Base-by-base conservation (phyloP, 2,113 vertebrate species). In the Xyliphius kryptos region DNA sequence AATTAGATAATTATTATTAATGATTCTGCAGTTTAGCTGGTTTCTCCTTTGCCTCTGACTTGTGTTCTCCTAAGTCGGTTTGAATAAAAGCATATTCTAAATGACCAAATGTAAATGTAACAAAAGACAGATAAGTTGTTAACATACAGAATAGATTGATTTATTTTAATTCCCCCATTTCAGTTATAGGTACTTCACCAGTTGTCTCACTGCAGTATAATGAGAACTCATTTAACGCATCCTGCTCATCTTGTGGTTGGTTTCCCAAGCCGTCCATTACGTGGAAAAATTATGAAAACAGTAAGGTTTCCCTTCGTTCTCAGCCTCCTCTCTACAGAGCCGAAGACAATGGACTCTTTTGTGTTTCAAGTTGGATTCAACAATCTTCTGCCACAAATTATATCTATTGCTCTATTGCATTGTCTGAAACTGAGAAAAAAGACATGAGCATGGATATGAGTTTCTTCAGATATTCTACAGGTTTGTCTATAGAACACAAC, bases 181-280 rank as follows among this genome's bases (percentile, higher is more conserved):
- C 63, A 86, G 85, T 41, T 63, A 49, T 8, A 2, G 85, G 85
- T 47, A 47, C 12, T 1, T 0, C 26, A 0, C 79, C 74, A 8
- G 20, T 74, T 36, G 56, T 87, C 12, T 75, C 77, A 10, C 19
- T 49, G 1, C 9, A 0, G 9, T 50, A 13, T 55, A 26, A 68
- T 3, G 26, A 54, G 2, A 58, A 71, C 17, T 15, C 2, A 9
- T 5, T 72, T 14, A 86, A 85, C 5, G 37, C 83, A 57, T 83
- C 78, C 78, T 86, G 83, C 69, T 62, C 67, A 37, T 82, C 85
- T 54, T 53, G 66, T 16, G 81, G 83, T 7, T 87, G 85, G 84
- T 51, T 63, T 46, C 85, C 85, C 9, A 0, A 53, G 38, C 85
- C 85, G 0, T 26, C 1, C 5, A 40, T 87, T 40, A 9, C 0